Percentiles rank a stretch among this genome's conserved stretches.
Evolutionary conservation across 2,113 vertebrate genomes (phyloP).

Genomic region (Pollimyrus isidori): DNA sequence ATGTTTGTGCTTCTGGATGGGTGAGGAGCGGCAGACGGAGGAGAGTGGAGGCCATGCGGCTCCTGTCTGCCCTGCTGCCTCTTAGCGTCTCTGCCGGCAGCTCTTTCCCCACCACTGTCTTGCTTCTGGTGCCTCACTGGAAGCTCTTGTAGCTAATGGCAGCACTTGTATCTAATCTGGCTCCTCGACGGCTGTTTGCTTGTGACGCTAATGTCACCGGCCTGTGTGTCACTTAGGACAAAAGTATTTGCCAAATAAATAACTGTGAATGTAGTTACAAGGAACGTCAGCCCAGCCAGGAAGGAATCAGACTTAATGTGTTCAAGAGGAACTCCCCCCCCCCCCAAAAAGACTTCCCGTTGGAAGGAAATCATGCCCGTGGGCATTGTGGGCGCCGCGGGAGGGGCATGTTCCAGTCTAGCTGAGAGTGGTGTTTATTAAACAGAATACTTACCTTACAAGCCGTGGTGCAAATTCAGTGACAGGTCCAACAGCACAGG

Average conservation of each 20-base stretch:
- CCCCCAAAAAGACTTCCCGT: not conserved
- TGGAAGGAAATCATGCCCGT: not conserved
- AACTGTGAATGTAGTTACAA: not conserved
- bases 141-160: not conserved
- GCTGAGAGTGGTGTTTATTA: not conserved
- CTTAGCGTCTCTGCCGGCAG: not conserved
- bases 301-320: not conserved
- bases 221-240: not conserved
- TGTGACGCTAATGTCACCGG: not conserved
- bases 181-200: not conserved
- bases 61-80: not conserved
- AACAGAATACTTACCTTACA: not conserved
- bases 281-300: not conserved
- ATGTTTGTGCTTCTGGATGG: not conserved
- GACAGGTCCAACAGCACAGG: not conserved
- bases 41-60: not conserved
- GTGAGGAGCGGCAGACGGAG: not conserved
- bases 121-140: not conserved
- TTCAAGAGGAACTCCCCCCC: not conserved
- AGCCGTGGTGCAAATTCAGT: not conserved
- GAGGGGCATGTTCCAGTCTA: not conserved
- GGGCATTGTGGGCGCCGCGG: not conserved
- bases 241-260: not conserved
- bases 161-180: not conserved
- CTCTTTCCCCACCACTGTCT: not conserved